Evolutionary conservation across 30 jellyfish, hydroid and myxozoan genomes (phyloP), one percentile per base, ranked within the genome.

Genomic region (Rhopilema esculentum): DNA sequence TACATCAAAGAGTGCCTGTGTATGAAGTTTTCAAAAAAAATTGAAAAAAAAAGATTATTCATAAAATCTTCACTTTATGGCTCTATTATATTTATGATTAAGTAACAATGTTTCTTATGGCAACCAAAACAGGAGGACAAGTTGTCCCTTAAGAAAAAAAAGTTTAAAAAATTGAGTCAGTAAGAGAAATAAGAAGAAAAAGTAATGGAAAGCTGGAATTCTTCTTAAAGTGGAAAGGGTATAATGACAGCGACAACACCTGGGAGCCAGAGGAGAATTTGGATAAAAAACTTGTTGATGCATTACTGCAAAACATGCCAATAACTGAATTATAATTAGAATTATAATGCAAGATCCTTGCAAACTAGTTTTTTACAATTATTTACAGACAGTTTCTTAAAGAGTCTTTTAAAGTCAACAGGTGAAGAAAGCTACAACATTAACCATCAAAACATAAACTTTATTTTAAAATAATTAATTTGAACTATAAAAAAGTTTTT

Each of bases 251-350:
- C 61, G 94, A 89, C 81, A 89, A 89, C 66, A 89, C 97, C 23
- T 89, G 97, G 97, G 97, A 89, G 72, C 97, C 97, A 28, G 97
- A 92, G 16, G 91, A 82, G 21, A 89, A 89, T 52, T 73, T 89
- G 75, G 82, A 89, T 63, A 64, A 64, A 64, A 64, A 64, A 21
- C 74, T 64, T 21, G 31, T 64, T 25, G 74, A 64, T 64, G 74
- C 74, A 25, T 64, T 64, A 25, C 74, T 64, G 74, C 74, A 64
- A 64, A 64, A 64, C 74, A 64, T 64, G 74, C 30, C 27, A 64
- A 25, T 64, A 64, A 64, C 74, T 64, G 74, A 64, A 64, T 21
- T 25, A 20, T 21, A 64, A 64, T 20, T 20, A 25, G 27, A 64
- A 64, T 64, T 25, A 21, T 20, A 20, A 20, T 25, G 74, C 74